Evolutionary conservation across 2,888 invertebrate genomes (phyloP), one percentile per base, ranked within the genome.

Genomic region (Archaeoteleia sp.): DNA sequence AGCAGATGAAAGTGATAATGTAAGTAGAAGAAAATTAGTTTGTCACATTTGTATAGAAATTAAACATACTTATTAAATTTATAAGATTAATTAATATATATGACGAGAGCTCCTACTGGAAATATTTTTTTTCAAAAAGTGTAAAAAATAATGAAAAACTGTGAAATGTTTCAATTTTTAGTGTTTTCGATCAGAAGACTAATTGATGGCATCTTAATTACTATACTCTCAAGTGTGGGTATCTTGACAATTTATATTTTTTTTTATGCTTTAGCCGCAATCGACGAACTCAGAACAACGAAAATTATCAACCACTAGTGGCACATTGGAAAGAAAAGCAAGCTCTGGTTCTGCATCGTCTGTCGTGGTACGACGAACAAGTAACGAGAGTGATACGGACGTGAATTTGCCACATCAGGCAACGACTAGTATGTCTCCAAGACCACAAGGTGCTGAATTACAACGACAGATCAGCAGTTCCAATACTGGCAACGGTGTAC

Each of bases 271-370:
- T 29, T 15, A 88, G 88, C 87, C 87, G 42, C 87, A 88, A 54
- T 88, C 89, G 13, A 87, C 88, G 14, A 88, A 87, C 60, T 88
- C 89, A 6, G 86, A 87, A 55, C 76, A 74, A 46, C 81, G 88
- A 20, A 89, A 88, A 75, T 90, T 89, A 76, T 90, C 90, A 42
- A 90, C 90, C 75, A 87, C 89, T 10, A 88, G 88, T 13, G 89
- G 88, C 76, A 88, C 88, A 39, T 80, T 91, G 66, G 90, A 90
- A 0, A 87, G 91, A 49, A 90, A 91, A 1, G 88, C 90, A 1
- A 91, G 91, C 76, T 89, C 90, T 57, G 88, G 90, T 17, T 90
- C 85, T 1, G 76, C 75, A 8, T 73, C 80, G 1, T 71, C 78
- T 6, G 27, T 78, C 25, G 69, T 79, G 20, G 66, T 80, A 3